Evolutionary conservation across 2,888 invertebrate genomes (phyloP).

Genomic region (Drosophila gaucha): DNA sequence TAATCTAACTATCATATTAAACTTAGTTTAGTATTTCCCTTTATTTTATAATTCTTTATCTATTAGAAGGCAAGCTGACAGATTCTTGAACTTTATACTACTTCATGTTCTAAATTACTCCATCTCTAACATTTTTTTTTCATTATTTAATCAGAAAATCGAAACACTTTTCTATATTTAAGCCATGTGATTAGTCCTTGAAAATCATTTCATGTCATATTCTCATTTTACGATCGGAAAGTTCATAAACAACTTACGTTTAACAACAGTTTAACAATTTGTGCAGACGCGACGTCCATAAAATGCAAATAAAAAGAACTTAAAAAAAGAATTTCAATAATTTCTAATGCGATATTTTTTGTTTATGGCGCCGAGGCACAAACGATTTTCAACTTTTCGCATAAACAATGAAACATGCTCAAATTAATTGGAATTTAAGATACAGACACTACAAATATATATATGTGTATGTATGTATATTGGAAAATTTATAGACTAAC

Average conservation of each 20-base stretch:
- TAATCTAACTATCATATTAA: no score
- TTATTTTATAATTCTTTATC: no score
- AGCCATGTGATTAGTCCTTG: constrained; percentile 31
- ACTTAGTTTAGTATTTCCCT: no score
- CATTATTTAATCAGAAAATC: no score
- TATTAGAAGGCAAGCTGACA: no score
- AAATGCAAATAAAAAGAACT: constrained; percentile 33
- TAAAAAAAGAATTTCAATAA: constrained; percentile 50
- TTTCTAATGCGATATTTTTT: constrained; percentile 59
- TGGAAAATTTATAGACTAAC: constrained; percentile 33
- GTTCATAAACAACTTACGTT: constrained; percentile 52
- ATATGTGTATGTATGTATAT: not conserved
- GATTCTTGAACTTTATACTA: no score
- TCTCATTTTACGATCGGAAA: constrained; percentile 36
- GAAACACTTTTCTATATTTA: not conserved
- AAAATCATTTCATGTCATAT: constrained; percentile 46
- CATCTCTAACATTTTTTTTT: no score
- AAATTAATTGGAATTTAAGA: constrained; percentile 36
- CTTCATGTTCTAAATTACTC: no score
- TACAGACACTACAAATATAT: constrained; percentile 2
- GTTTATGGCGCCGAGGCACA: constrained; percentile 58
- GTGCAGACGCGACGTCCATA: constrained; percentile 47
- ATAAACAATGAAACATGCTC: constrained; percentile 51
- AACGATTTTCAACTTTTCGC: constrained; percentile 34
- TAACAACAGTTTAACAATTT: constrained; percentile 28